Conservation (phyloP, 92 coral and sea anemone species). For the Bergia sp. region DNA sequence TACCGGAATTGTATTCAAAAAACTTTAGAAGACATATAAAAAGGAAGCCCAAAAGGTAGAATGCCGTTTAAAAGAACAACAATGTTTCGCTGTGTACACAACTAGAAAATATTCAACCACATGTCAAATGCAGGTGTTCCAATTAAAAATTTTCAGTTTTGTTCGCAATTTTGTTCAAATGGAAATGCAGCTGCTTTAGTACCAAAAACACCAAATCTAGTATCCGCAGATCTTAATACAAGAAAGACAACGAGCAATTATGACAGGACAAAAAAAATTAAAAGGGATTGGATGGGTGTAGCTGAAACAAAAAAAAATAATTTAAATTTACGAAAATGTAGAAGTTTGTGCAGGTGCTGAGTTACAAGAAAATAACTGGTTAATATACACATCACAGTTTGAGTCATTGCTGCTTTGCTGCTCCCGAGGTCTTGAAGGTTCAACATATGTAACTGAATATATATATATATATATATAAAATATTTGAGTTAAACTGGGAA, state of each 20-base stretch:
- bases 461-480: too few relatives aligned
- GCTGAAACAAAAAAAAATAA: too few relatives aligned
- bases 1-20: not conserved
- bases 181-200: not conserved
- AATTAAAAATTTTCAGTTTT: not conserved
- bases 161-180: not conserved
- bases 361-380: not conserved
- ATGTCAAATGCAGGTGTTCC: not conserved
- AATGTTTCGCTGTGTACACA: not conserved
- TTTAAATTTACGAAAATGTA: too few relatives aligned
- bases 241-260: not conserved
- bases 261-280: not conserved
- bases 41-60: not conserved
- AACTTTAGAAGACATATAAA: not conserved
- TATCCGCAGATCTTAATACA: not conserved
- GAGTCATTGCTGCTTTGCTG: too few relatives aligned
- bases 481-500: too few relatives aligned
- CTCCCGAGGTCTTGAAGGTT: too few relatives aligned
- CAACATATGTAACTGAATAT: not conserved
- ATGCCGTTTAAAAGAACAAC: conserved; percentile 1
- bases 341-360: not conserved
- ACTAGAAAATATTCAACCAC: not conserved
- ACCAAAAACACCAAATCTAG: not conserved
- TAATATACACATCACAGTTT: too few relatives aligned
- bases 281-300: not conserved